These are phyloP conservation scores for Lasaia peninsularis DNA, from an alignment of 1,140 invertebrate species.

Conservation along the genomic window DNA sequence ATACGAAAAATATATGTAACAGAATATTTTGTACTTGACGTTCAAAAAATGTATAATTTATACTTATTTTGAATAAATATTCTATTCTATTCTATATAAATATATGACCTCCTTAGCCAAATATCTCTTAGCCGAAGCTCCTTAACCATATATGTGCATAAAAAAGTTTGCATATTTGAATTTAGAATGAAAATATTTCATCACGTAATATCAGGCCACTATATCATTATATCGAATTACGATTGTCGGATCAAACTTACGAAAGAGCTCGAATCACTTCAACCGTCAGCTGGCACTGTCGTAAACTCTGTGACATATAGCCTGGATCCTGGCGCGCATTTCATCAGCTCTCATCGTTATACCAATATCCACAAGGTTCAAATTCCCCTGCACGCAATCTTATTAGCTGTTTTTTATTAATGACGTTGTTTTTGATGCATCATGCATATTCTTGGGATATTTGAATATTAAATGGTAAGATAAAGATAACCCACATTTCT, in stretches of 20 bases:
- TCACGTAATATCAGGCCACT: neutral
- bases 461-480: slow-evolving; percentile 4
- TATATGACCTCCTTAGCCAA: too few species aligned
- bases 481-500: neutral
- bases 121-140: too few species aligned
- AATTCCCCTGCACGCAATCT: neutral
- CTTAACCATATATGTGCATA: too few species aligned
- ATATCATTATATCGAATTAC: slow-evolving; percentile 3
- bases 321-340: slow-evolving; percentile 31
- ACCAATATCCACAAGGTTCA: neutral
- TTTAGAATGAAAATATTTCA: too few species aligned
- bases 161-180: too few species aligned
- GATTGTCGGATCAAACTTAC: slow-evolving; percentile 9
- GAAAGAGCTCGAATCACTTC: slow-evolving; percentile 45
- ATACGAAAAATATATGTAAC: too few species aligned
- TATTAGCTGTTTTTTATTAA: slow-evolving; percentile 48
- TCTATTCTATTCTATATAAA: too few species aligned
- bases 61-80: too few species aligned
- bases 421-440: slow-evolving; percentile 57
- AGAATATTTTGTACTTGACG: too few species aligned
- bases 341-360: neutral
- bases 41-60: too few species aligned
- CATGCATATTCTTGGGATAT: slow-evolving; percentile 36
- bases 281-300: slow-evolving; percentile 51
- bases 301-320: slow-evolving; percentile 64